Percentiles rank a stretch among this genome's conserved stretches.
Conservation (phyloP, 1,140 invertebrate species). For the Cydia strobilella region DNA sequence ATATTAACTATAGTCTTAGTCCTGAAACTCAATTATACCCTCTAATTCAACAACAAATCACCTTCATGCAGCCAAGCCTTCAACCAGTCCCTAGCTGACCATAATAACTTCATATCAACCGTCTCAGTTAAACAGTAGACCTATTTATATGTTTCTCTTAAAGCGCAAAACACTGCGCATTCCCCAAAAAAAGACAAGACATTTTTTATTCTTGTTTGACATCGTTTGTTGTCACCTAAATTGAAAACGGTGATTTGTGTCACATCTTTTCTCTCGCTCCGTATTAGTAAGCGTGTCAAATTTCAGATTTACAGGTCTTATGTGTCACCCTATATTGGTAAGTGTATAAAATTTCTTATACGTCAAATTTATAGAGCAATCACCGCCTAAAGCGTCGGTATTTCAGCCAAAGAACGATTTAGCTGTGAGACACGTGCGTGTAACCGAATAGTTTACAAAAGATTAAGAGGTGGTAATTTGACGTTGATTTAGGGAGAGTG, state of each 20-base stretch:
- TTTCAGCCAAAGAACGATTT: slow-evolving; percentile 54
- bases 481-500: slow-evolving; percentile 75
- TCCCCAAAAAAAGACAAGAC: neutral
- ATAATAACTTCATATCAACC: too few relatives aligned
- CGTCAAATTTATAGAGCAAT: slow-evolving; percentile 71
- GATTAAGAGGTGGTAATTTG: slow-evolving; percentile 78
- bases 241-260: neutral
- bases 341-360: slow-evolving; percentile 73
- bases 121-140: too few relatives aligned
- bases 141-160: too few relatives aligned
- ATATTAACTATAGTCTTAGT: too few relatives aligned
- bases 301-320: slow-evolving; percentile 40
- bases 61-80: too few relatives aligned
- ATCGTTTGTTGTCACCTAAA: neutral
- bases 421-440: slow-evolving; percentile 64
- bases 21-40: too few relatives aligned
- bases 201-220: too few relatives aligned
- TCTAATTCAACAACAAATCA: too few relatives aligned
- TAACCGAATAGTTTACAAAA: slow-evolving; percentile 73
- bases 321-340: neutral
- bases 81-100: too few relatives aligned
- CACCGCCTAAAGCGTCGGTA: slow-evolving; percentile 54
- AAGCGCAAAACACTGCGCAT: too few relatives aligned
- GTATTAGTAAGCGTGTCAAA: neutral
- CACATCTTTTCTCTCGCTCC: neutral